A percentile compares a stretch with the other conserved stretches of the same genome.
phyloP scores from a whole-genome alignment of 1,140 invertebrate genomes.

The Drosophila prosaltans region DNA sequence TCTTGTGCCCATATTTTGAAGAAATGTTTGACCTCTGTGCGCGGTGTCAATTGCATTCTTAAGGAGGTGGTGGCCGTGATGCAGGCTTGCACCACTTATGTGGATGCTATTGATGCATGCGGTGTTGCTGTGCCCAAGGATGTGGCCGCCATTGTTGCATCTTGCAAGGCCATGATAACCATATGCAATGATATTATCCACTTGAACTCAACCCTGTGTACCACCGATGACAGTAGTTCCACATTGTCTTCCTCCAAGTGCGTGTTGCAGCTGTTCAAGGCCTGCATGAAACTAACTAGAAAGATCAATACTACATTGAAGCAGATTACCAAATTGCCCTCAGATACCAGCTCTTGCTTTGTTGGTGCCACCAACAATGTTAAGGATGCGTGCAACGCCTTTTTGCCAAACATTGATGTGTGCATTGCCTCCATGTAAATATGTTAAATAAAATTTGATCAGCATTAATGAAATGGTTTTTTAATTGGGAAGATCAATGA shows the following conservation, averaged over 20 bases:
- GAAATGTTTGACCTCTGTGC: constrained; percentile 29
- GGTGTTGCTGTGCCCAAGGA: constrained; percentile 44
- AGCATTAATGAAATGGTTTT: background rate
- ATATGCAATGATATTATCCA: constrained; percentile 40
- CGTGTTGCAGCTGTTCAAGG: constrained; percentile 23
- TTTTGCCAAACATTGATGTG: constrained; percentile 40
- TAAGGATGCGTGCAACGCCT: constrained; percentile 32
- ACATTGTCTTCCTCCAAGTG: background rate
- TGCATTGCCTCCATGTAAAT: constrained; percentile 39
- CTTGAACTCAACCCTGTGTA: constrained; percentile 34
- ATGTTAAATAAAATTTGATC: background rate
- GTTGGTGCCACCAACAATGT: constrained; percentile 42
- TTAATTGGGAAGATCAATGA: background rate
- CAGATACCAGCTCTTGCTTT: constrained; percentile 44
- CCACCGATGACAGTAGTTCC: background rate
- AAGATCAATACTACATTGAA: constrained; percentile 39
- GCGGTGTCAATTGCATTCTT: constrained; percentile 55
- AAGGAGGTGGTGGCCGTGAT: constrained; percentile 42
- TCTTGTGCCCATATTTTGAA: constrained; percentile 16
- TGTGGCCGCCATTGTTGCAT: constrained; percentile 37
- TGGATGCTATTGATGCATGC: constrained; percentile 40
- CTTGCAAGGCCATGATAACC: constrained; percentile 38
- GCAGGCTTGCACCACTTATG: constrained; percentile 39
- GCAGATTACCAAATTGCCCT: constrained; percentile 37
- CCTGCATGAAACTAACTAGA: constrained; percentile 29